Percentiles rank a stretch among this genome's conserved stretches.
These are phyloP conservation scores for Onychomys leucogaster DNA, from an alignment of 2,797 vertebrate genomes.

Conservation along the genomic window DNA sequence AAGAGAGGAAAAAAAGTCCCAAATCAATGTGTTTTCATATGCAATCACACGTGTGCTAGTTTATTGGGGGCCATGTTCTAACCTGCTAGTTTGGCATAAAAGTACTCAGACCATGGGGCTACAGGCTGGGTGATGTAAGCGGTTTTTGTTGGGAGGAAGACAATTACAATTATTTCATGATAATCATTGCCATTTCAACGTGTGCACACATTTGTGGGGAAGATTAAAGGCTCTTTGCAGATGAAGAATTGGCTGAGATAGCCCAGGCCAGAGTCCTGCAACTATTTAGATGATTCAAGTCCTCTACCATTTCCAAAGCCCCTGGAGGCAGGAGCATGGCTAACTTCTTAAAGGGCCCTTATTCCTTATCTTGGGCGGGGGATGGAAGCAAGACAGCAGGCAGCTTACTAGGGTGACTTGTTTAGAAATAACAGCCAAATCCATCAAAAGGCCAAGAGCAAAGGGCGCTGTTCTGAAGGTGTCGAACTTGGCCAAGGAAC, in stretches of 20 bases:
- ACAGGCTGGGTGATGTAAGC: slow-evolving; percentile 81
- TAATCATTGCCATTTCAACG: slow-evolving; percentile 85
- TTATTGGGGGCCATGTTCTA: slow-evolving; percentile 83
- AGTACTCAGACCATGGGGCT: slow-evolving; percentile 79
- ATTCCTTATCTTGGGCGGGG: slow-evolving; percentile 30
- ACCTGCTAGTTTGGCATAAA: slow-evolving; percentile 84
- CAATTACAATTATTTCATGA: slow-evolving; percentile 84
- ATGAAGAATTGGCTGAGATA: slow-evolving; percentile 77
- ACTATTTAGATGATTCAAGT: not conserved
- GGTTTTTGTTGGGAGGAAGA: slow-evolving; percentile 83
- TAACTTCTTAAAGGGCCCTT: slow-evolving; percentile 62
- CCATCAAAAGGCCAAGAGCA: slow-evolving; percentile 50
- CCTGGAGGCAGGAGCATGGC: not conserved
- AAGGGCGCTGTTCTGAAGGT: slow-evolving; percentile 39
- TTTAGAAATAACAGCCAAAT: slow-evolving; percentile 45
- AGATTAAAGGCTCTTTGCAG: slow-evolving; percentile 83
- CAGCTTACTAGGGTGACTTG: slow-evolving; percentile 52
- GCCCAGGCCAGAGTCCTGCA: slow-evolving; percentile 67
- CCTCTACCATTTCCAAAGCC: accelerated
- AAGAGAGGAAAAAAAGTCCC: slow-evolving; percentile 80
- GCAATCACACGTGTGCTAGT: slow-evolving; percentile 85
- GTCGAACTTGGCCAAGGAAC: slow-evolving; percentile 30
- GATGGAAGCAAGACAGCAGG: slow-evolving; percentile 42
- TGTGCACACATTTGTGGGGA: slow-evolving; percentile 74
- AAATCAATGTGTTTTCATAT: slow-evolving; percentile 87